Base-by-base conservation (phyloP, 2,797 vertebrate genomes). In the Ispidina lecontei region DNA sequence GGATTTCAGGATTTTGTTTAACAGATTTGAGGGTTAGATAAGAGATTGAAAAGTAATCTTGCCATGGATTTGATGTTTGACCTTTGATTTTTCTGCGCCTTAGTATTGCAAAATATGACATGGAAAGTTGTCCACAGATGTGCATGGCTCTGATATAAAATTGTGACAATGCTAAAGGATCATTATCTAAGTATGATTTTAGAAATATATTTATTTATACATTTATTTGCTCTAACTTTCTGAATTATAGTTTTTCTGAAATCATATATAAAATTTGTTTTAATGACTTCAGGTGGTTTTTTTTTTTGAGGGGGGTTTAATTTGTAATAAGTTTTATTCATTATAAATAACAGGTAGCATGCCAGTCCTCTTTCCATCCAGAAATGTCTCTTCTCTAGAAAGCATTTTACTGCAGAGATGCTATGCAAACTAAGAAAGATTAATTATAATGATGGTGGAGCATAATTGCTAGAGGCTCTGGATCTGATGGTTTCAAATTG, bases 401-500 rank as follows among this genome's bases (percentile, higher is more conserved):
- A 88, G 37, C 25, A 26, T 64, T 83, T 82, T 58, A 28, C 26
- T 71, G 15, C 21, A 68, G 76, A 67, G 64, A 46, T 71, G 31
- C 26, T 56, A 14, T 65, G 46, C 41, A 73, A 86, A 86, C 22
- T 58, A 71, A 73, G 51, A 82, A 75, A 75, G 44, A 92, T 91
- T 35, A 78, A 69, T 81, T 90, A 47, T 58, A 33, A 64, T 65
- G 41, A 31, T 56, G 21, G n/a, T 31, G 25, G 43, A 58, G 20
- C 7, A 14, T 90, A 92, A 84, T 92, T 92, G 23, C 71, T 74
- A 31, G 43, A 89, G 49, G 46, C 39, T 89, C 47, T 80, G 63
- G 35, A 62, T 86, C 55, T 90, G 67, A 62, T 84, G 63, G 46
- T 78, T 94, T 91, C 60, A 91, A 95, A 92, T 16, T 94, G 89